Evolutionary conservation across 1,140 invertebrate species (phyloP).

Genomic region (Protaetia brevitarsis): DNA sequence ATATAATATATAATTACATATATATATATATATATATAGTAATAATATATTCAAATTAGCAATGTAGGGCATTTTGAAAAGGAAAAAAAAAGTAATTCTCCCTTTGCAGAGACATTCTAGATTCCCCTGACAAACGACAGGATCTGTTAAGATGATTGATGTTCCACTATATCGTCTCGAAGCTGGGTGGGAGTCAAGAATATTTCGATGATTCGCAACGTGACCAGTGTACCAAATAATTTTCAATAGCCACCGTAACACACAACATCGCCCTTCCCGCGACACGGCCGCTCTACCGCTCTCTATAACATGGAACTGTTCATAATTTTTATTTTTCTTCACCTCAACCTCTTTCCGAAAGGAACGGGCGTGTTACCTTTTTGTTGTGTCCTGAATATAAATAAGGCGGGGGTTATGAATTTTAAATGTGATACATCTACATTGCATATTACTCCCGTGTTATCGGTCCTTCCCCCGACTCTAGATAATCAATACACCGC

Average conservation of each 20-base stretch:
- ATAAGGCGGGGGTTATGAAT: conserved; percentile 7
- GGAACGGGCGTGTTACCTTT: not conserved
- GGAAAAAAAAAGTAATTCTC: too few species aligned
- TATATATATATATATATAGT: too few species aligned
- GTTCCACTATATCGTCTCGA: too few species aligned
- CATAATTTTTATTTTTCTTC: conserved; percentile 12
- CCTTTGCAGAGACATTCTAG: too few species aligned
- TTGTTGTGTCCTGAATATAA: conserved; percentile 9
- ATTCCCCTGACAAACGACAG: conserved; percentile 28
- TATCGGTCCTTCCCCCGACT: too few species aligned
- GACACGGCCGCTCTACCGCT: not conserved
- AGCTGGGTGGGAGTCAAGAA: conserved; percentile 24
- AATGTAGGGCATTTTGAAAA: too few species aligned
- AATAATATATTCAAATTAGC: too few species aligned
- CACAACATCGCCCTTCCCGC: too few species aligned
- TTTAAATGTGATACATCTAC: not conserved
- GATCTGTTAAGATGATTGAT: conserved; percentile 30
- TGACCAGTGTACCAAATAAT: conserved; percentile 25
- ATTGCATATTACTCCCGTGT: conserved; percentile 1
- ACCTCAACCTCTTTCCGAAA: too few species aligned
- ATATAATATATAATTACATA: too few species aligned
- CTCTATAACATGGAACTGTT: not conserved
- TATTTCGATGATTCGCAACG: conserved; percentile 28
- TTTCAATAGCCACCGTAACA: not conserved
- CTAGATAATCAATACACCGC: too few species aligned